Evolutionary conservation across 2,888 invertebrate genomes (phyloP).

Genomic region (Macrosoma leucophasiata): DNA sequence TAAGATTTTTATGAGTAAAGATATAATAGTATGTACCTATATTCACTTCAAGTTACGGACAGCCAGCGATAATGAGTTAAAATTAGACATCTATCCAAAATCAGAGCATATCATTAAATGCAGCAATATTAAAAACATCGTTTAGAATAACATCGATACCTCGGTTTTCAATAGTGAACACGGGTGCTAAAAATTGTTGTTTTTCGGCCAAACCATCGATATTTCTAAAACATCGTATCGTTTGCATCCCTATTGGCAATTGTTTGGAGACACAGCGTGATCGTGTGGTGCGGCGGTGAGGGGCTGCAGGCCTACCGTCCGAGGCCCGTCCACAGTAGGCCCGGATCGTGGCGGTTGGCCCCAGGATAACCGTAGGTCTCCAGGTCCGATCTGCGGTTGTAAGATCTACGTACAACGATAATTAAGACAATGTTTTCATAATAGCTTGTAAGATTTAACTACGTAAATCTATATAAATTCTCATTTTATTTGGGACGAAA

Average conservation of each 20-base stretch:
- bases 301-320: conserved; percentile 48
- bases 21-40: too few relatives aligned
- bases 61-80: too few relatives aligned
- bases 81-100: too few relatives aligned
- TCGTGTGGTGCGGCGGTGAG: conserved; percentile 16
- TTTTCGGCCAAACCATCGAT: background rate
- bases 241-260: conserved; percentile 1
- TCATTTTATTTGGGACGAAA: too few relatives aligned
- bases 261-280: conserved; percentile 4
- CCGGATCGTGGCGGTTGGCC: conserved; percentile 79
- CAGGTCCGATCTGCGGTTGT: conserved; percentile 77
- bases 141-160: background rate
- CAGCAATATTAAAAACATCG: background rate
- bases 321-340: conserved; percentile 79
- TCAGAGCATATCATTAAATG: background rate
- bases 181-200: background rate
- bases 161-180: background rate
- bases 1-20: too few relatives aligned
- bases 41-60: too few relatives aligned
- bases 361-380: conserved; percentile 76
- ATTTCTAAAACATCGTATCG: too few relatives aligned
- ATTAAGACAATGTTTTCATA: conserved; percentile 6
- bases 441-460: background rate
- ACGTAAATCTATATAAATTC: too few relatives aligned
- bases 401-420: conserved; percentile 67